Percentiles rank a stretch among this genome's conserved stretches.
phyloP scores from a whole-genome alignment of 2,888 invertebrate genomes.

The Diachrysia chrysitis region DNA sequence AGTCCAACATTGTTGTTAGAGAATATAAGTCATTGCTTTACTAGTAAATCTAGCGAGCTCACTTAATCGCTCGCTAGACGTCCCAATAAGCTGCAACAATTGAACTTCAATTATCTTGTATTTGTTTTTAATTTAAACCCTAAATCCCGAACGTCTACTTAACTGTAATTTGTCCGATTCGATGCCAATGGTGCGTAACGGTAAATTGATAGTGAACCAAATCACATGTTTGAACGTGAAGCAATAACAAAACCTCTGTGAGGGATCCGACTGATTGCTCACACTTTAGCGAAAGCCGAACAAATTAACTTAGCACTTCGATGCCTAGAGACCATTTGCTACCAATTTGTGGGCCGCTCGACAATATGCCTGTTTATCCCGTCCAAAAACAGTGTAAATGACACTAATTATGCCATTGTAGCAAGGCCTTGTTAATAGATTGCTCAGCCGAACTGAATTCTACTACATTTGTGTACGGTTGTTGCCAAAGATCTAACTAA shows the following conservation, averaged over 20 bases:
- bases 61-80: constrained; percentile 5
- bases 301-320: constrained; percentile 87
- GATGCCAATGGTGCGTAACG: constrained; percentile 64
- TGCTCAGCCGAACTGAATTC: constrained; percentile 80
- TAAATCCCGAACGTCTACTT: constrained; percentile 52
- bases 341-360: constrained; percentile 83
- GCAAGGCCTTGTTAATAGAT: constrained; percentile 81
- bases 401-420: constrained; percentile 85
- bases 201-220: constrained; percentile 67
- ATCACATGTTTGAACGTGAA: constrained; percentile 67
- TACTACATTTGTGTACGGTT: constrained; percentile 47
- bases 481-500: constrained; percentile 42
- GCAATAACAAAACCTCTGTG: constrained; percentile 71
- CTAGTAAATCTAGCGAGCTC: not conserved
- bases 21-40: not conserved
- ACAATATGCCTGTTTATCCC: constrained; percentile 87
- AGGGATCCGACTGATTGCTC: constrained; percentile 78
- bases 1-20: not conserved
- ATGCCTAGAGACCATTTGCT: constrained; percentile 82
- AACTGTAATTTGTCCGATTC: constrained; percentile 57
- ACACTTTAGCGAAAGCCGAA: constrained; percentile 87
- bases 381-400: constrained; percentile 88
- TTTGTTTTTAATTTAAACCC: constrained; percentile 56
- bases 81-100: not conserved
- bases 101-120: constrained; percentile 39